A percentile compares a stretch with the other conserved stretches of the same genome.
These are phyloP conservation scores for Rhagonycha lutea DNA, from an alignment of 2,888 invertebrate species.

Conservation along the genomic window DNA sequence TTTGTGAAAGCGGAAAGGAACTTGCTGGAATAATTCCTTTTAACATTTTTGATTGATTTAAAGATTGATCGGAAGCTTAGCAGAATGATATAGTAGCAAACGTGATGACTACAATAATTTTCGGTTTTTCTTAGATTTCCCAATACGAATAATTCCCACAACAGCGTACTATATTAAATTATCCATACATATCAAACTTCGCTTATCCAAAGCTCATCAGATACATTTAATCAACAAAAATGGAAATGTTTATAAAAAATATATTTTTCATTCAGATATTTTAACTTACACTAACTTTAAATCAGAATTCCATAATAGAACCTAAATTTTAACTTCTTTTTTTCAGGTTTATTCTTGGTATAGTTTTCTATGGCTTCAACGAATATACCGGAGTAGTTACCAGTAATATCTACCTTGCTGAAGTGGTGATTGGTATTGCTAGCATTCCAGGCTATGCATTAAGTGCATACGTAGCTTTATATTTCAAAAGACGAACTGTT, in stretches of 20 bases:
- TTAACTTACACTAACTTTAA: no score
- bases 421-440: slow-evolving; percentile 59
- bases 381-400: slow-evolving; percentile 63
- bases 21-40: not conserved
- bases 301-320: no score
- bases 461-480: slow-evolving; percentile 58
- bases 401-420: slow-evolving; percentile 59
- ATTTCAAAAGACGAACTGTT: slow-evolving; percentile 58
- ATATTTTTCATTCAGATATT: no score
- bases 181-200: no score
- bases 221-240: no score
- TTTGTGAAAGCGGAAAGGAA: not conserved
- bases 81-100: not conserved
- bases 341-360: slow-evolving; percentile 61
- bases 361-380: slow-evolving; percentile 63
- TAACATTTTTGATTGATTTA: not conserved
- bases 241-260: slow-evolving; percentile 10
- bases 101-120: not conserved
- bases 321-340: no score
- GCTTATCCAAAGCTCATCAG: no score
- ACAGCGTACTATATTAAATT: no score
- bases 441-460: slow-evolving; percentile 60
- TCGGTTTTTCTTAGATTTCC: not conserved
- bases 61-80: not conserved
- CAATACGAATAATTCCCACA: no score